phyloP scores from a whole-genome alignment of 1,140 invertebrate species.

The Aricia agestis region DNA sequence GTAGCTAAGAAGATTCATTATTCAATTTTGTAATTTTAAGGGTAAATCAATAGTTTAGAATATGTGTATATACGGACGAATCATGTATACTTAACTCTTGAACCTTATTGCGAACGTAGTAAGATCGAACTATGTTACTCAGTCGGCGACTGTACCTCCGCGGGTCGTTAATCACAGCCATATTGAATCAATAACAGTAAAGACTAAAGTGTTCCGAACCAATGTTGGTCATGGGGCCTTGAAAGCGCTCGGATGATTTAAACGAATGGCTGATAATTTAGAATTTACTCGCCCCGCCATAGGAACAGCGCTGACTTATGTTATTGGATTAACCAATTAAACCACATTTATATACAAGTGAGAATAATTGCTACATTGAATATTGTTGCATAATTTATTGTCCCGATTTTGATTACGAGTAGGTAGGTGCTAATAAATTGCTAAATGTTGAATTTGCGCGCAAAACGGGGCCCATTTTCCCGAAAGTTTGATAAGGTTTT shows the following conservation, averaged over 20 bases:
- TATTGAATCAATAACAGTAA: constrained; percentile 19
- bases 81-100: no score
- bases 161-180: not conserved
- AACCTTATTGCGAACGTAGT: no score
- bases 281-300: constrained; percentile 15
- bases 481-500: not conserved
- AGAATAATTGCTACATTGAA: constrained; percentile 14
- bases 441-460: not conserved
- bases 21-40: no score
- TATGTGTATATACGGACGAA: no score
- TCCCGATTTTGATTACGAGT: not conserved
- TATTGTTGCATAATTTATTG: not conserved
- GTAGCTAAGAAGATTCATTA: no score
- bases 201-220: constrained; percentile 19
- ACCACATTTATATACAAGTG: constrained; percentile 9
- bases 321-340: constrained; percentile 20
- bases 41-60: no score
- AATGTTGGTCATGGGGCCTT: constrained; percentile 16
- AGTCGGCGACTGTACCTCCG: no score
- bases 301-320: constrained; percentile 13
- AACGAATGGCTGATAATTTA: constrained; percentile 19
- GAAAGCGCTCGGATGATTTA: constrained; percentile 21
- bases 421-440: not conserved
- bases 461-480: not conserved
- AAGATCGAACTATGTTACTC: no score